Base-by-base conservation (phyloP, 92 coral and sea anemone species). In the Virgularia gustaviana region DNA sequence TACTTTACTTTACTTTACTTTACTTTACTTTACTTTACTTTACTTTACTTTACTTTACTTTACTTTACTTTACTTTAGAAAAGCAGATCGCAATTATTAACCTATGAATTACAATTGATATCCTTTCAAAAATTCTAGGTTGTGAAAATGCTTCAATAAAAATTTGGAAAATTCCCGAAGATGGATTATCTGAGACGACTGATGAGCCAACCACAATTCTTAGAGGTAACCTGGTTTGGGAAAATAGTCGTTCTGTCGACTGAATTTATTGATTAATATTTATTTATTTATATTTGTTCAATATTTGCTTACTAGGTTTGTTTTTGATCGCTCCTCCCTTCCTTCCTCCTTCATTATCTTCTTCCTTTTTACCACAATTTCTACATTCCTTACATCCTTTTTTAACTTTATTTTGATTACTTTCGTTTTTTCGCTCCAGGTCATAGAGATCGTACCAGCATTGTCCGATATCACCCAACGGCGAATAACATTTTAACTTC, bases 381-480 rank as follows among this genome's bases (percentile, higher is more conserved):
- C n/a, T n/a, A n/a, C n/a, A n/a, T n/a, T n/a, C n/a, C n/a, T n/a
- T n/a, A n/a, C n/a, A n/a, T n/a, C n/a, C n/a, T n/a, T n/a, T n/a
- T n/a, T n/a, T n/a, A n/a, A 20, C 51, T 43, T 2, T 43, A 13
- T 43, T 43, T 43, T 20, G n/a, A 16, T 4, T 0, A 16, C 5
- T 13, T 43, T 43, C 51, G 13, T 20, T 43, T 43, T 43, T n/a
- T n/a, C n/a, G n/a, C n/a, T n/a, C n/a, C n/a, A n/a, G 98, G 98
- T 22, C 98, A 92, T 49, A 63, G 73, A 51, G 98, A 92, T 58
- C 90, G 90, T 57, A 90, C 98, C 24, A 85, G 85, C 57, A 77
- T 92, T 67, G 98, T 92, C 3, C 71, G 83, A 45, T 92, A 92
- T 55, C 98, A 92, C 52, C 94, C 98, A 9, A 82, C 83, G 20